These are phyloP conservation scores for Melanerpes aurifrons DNA, from an alignment of 2,113 vertebrate genomes.

Conservation along the genomic window DNA sequence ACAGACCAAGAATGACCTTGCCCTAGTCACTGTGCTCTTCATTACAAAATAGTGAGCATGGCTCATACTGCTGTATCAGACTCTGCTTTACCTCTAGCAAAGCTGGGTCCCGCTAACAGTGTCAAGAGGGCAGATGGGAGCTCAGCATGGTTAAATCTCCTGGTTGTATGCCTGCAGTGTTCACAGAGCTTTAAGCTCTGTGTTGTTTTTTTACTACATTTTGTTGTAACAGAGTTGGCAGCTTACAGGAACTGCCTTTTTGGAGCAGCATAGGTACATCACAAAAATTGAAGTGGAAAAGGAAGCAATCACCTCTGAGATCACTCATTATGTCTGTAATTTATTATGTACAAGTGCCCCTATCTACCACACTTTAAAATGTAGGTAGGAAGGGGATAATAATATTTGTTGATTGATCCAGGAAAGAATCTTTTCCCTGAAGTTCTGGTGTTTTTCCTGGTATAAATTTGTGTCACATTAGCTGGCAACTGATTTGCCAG, in stretches of 20 bases:
- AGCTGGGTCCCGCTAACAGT: not conserved
- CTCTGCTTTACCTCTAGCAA: not conserved
- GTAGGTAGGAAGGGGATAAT: not conserved
- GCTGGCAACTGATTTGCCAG: not conserved
- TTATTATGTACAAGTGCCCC: not conserved
- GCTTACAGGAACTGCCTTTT: not conserved
- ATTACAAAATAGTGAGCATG: not conserved
- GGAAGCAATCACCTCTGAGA: not conserved
- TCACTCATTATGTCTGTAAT: not conserved
- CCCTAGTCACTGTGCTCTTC: not conserved
- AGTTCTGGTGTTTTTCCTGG: not conserved
- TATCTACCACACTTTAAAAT: not conserved
- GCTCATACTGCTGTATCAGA: not conserved
- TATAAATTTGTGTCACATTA: not conserved
- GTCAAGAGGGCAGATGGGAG: not conserved
- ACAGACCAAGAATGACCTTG: not conserved
- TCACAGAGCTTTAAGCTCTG: not conserved
- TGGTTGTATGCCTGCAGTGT: not conserved
- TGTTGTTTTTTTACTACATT: not conserved
- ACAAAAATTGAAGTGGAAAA: not conserved
- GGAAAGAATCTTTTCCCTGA: not conserved
- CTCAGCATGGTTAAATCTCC: not conserved
- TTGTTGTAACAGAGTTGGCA: not conserved
- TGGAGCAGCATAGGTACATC: not conserved
- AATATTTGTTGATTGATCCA: not conserved